These are phyloP conservation scores for Dasysyrphus albostriatus DNA, from an alignment of 2,888 invertebrate genomes.

Conservation along the genomic window DNA sequence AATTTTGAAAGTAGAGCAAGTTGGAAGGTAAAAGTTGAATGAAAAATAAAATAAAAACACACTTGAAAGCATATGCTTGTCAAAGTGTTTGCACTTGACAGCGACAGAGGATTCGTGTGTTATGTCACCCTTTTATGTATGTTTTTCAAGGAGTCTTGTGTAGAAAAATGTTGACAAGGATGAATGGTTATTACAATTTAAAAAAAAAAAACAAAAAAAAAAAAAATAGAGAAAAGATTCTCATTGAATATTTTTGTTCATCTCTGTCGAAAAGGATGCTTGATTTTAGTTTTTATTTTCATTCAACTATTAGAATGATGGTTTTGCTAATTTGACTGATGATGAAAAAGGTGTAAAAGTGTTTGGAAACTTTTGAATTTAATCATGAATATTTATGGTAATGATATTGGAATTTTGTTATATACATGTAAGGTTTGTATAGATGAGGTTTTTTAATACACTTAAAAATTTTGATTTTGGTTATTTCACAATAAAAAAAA, in stretches of 20 bases:
- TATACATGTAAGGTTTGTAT: too few species aligned
- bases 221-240: conserved; percentile 25
- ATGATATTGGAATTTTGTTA: not conserved
- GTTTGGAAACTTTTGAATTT: not conserved
- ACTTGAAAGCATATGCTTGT: conserved; percentile 65
- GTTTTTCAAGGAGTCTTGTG: conserved; percentile 44
- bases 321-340: conserved; percentile 31
- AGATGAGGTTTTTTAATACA: too few species aligned
- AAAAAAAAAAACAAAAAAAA: conserved; percentile 18
- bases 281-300: conserved; percentile 28
- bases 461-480: too few species aligned
- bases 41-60: conserved; percentile 39
- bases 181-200: conserved; percentile 53
- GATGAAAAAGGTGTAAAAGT: not conserved
- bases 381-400: conserved; percentile 5
- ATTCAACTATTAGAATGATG: conserved; percentile 44
- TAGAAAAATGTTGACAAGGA: conserved; percentile 24
- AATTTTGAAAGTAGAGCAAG: conserved; percentile 44
- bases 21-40: conserved; percentile 48
- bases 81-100: conserved; percentile 70
- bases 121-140: conserved; percentile 42
- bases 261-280: conserved; percentile 22
- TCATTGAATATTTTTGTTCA: conserved; percentile 20
- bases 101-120: conserved; percentile 52
- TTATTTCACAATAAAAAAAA: too few species aligned